A percentile compares a stretch with the other conserved stretches of the same genome.
Evolutionary conservation across 1,140 invertebrate species (phyloP).

Genomic region (Cotesia typhae): DNA sequence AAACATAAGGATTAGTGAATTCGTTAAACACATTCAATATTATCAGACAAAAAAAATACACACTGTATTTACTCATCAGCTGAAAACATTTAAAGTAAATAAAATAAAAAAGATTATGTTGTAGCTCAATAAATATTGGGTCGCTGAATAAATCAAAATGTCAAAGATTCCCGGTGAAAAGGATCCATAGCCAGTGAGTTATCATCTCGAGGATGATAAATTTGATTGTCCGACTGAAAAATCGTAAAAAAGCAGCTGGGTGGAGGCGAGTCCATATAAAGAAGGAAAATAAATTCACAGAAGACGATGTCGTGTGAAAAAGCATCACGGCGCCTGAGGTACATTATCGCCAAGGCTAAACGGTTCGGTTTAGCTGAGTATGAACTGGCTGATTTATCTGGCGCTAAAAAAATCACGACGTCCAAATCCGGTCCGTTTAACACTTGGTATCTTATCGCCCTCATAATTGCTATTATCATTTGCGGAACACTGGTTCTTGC

Average conservation of each 20-base stretch:
- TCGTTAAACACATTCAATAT: no score
- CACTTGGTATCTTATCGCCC: constrained; percentile 44
- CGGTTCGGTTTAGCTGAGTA: constrained; percentile 46
- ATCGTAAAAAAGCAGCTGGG: not conserved
- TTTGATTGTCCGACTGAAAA: not conserved
- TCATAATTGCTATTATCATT: constrained; percentile 43
- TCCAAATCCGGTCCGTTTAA: constrained; percentile 33
- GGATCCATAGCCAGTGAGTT: no score
- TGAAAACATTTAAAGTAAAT: no score
- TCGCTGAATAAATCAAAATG: no score
- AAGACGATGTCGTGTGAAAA: constrained; percentile 51
- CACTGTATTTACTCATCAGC: no score
- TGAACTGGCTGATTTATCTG: constrained; percentile 48
- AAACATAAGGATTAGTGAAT: no score
- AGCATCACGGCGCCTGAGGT: constrained; percentile 49
- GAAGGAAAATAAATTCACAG: constrained; percentile 7
- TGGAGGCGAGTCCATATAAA: not conserved
- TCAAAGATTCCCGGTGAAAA: no score
- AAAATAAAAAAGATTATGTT: no score
- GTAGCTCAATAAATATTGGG: no score
- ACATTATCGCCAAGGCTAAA: constrained; percentile 48
- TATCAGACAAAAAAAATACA: no score
- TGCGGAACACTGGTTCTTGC: constrained; percentile 43
- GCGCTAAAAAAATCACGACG: constrained; percentile 45
- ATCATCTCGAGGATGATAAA: constrained; percentile 11